phyloP scores from a whole-genome alignment of 2,113 vertebrate species.

The Podocnemis expansa region DNA sequence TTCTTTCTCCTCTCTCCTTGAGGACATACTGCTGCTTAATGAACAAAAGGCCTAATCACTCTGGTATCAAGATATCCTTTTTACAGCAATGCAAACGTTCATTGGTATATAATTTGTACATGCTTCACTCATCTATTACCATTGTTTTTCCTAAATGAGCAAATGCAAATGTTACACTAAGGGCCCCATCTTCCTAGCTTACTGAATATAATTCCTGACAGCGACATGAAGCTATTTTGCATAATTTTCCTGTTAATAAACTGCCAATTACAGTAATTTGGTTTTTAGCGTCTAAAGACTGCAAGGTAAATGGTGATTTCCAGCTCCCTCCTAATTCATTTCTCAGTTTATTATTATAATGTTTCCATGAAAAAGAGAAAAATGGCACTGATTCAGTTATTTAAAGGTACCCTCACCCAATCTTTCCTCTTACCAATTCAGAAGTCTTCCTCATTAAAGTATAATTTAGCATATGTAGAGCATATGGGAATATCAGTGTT shows the following conservation, averaged over 20 bases:
- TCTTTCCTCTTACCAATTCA: conserved; percentile 63
- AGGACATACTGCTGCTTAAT: conserved; percentile 38
- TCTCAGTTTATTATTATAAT: conserved; percentile 64
- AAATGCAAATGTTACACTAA: conserved; percentile 83
- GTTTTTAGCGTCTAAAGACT: conserved; percentile 68
- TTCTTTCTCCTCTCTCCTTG: conserved; percentile 4
- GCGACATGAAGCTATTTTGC: conserved; percentile 84
- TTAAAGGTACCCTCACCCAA: conserved; percentile 50
- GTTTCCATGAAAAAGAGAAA: conserved; percentile 67
- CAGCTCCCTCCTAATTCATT: conserved; percentile 8
- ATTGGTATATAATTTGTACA: conserved; percentile 73
- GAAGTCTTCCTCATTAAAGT: conserved; percentile 43
- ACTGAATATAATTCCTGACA: conserved; percentile 81
- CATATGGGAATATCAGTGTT: background rate
- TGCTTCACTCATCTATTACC: conserved; percentile 78
- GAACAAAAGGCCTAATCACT: conserved; percentile 67
- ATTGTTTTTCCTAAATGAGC: conserved; percentile 85
- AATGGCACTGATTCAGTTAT: conserved; percentile 43
- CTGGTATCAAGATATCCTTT: conserved; percentile 59
- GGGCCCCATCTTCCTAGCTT: conserved; percentile 70
- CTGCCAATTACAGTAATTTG: conserved; percentile 89
- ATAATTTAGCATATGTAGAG: background rate
- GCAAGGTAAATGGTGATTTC: conserved; percentile 42
- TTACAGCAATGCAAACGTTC: conserved; percentile 65
- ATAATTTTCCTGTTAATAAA: conserved; percentile 92